These are phyloP conservation scores for Limnephilus marmoratus DNA, from an alignment of 2,888 invertebrate genomes.

Conservation along the genomic window DNA sequence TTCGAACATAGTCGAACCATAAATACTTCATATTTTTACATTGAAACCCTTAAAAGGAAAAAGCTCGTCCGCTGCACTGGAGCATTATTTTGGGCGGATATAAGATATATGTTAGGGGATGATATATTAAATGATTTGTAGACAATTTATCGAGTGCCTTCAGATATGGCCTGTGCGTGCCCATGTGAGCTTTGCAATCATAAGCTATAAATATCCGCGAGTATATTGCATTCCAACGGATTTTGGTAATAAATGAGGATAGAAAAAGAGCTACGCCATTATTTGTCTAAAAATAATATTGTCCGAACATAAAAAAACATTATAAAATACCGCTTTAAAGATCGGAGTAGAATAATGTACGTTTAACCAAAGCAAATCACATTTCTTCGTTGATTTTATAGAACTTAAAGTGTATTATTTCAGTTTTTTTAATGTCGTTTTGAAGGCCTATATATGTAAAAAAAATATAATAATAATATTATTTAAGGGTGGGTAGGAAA, in stretches of 20 bases:
- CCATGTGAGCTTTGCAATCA: not conserved
- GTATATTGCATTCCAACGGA: slow-evolving; percentile 43
- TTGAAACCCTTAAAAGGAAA: not conserved
- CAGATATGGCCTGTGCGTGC: slow-evolving; percentile 23
- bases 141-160: slow-evolving; percentile 48
- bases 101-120: slow-evolving; percentile 4
- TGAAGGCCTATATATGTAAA: too few relatives aligned
- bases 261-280: not conserved
- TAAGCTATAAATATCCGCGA: slow-evolving; percentile 13
- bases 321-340: not conserved
- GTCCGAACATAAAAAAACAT: not conserved
- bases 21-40: not conserved
- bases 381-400: too few relatives aligned
- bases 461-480: too few relatives aligned
- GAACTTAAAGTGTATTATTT: too few relatives aligned
- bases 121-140: slow-evolving; percentile 58
- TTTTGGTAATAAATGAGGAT: slow-evolving; percentile 6
- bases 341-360: too few relatives aligned
- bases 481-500: too few relatives aligned
- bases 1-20: too few relatives aligned
- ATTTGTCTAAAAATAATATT: not conserved
- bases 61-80: not conserved
- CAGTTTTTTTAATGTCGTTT: too few relatives aligned
- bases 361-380: too few relatives aligned
- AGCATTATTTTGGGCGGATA: slow-evolving; percentile 10